These are phyloP conservation scores for Listronotus bonariensis DNA, from an alignment of 1,140 invertebrate species.

Conservation along the genomic window DNA sequence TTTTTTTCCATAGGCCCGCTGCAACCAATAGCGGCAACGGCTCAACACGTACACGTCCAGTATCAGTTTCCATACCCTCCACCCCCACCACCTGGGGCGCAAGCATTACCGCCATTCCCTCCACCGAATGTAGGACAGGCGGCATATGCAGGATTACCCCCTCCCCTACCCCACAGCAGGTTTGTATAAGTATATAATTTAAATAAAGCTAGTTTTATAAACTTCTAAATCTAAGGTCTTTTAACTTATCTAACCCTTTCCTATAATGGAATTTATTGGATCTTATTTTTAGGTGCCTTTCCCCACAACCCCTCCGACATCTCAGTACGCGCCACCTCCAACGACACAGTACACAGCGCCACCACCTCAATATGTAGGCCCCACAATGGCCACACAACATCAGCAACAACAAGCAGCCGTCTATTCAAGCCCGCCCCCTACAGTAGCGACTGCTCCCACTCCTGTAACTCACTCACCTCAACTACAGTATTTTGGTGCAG, in stretches of 20 bases:
- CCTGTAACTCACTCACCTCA: slow-evolving; percentile 28
- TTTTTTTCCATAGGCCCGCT: slow-evolving; percentile 51
- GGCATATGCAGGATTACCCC: slow-evolving; percentile 46
- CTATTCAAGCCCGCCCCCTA: slow-evolving; percentile 33
- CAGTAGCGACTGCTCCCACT: slow-evolving; percentile 34
- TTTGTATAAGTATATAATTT: neutral
- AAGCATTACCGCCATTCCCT: slow-evolving; percentile 39
- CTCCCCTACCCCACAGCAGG: slow-evolving; percentile 28
- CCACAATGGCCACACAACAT: slow-evolving; percentile 23
- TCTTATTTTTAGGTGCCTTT: slow-evolving; percentile 17
- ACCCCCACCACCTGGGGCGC: slow-evolving; percentile 37
- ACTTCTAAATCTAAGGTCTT: too few species aligned
- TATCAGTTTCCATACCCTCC: slow-evolving; percentile 57
- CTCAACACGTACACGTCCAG: slow-evolving; percentile 63
- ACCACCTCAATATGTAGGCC: slow-evolving; percentile 26
- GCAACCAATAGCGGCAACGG: slow-evolving; percentile 59
- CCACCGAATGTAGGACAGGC: slow-evolving; percentile 33
- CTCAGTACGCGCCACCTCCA: slow-evolving; percentile 44
- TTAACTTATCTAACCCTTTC: neutral
- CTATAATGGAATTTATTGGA: too few species aligned
- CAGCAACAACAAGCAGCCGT: slow-evolving; percentile 22
- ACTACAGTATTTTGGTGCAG: slow-evolving; percentile 53
- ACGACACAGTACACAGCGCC: slow-evolving; percentile 45
- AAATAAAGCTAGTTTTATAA: neutral
- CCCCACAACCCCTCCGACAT: slow-evolving; percentile 36